Conservation (phyloP, 1,140 invertebrate species). For the Atta texana region DNA sequence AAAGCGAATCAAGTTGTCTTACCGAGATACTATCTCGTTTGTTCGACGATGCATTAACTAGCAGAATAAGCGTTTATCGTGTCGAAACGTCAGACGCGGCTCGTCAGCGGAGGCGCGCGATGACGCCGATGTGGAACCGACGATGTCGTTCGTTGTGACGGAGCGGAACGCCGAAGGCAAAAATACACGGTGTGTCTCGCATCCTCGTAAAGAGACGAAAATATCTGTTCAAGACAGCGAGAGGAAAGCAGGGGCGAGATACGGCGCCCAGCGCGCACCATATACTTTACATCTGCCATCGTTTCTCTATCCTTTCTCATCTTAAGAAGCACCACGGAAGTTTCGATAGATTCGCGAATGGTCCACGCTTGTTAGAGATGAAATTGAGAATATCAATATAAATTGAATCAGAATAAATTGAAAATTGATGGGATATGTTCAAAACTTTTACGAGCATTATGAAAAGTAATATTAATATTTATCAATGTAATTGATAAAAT, state of each 20-base stretch:
- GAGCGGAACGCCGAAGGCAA: constrained; percentile 74
- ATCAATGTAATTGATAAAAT: constrained; percentile 16
- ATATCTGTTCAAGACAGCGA: constrained; percentile 73
- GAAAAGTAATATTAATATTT: neutral
- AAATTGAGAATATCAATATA: neutral
- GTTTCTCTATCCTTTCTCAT: constrained; percentile 36
- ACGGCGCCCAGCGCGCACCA: constrained; percentile 44
- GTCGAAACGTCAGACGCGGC: constrained; percentile 24
- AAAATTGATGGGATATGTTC: neutral
- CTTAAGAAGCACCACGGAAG: neutral
- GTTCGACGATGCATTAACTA: constrained; percentile 26
- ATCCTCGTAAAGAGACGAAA: constrained; percentile 81
- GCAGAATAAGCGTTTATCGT: constrained; percentile 15
- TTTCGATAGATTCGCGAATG: constrained; percentile 35
- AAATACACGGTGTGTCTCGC: constrained; percentile 79
- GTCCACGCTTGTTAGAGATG: neutral
- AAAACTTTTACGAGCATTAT: neutral
- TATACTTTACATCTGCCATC: constrained; percentile 73
- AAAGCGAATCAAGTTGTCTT: neutral
- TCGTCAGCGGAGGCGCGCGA: constrained; percentile 54
- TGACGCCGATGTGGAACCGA: constrained; percentile 42
- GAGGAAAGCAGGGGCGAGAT: constrained; percentile 51
- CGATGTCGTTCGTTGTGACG: constrained; percentile 60
- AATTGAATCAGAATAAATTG: neutral
- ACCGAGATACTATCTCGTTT: neutral